Evolutionary conservation across 2,888 invertebrate species (phyloP), one percentile per base, ranked within the genome.

Genomic region (Cerastoderma edule): DNA sequence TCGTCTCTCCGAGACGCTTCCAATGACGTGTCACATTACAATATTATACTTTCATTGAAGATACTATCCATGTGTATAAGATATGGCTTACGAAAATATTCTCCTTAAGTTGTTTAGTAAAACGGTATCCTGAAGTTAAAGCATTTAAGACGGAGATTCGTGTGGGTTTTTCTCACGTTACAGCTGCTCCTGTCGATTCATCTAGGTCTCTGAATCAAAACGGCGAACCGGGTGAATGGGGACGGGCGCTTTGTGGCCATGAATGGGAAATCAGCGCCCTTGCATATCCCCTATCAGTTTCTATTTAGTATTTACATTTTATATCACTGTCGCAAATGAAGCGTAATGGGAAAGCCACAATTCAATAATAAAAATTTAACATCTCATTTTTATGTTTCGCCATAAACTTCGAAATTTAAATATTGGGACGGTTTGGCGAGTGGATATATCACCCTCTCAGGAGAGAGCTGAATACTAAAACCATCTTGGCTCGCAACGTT

Each of bases 281-380:
- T 67, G 67, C 72, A 69, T 72, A 64, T 75, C 65, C 72, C 33
- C 74, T 39, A 63, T 67, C 57, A 64, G 60, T 67, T 75, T 67
- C 68, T 67, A 72, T 77, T 75, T 67, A 48, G 65, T 75, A 78
- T 81, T 81, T 81, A 78, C 80, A 81, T 78, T 81, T 80, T 77
- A 75, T 78, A 75, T 78, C 77, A 75, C 63, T 54, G 71, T 28
- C 32, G 56, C 63, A 72, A 81, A 81, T 81, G 75, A 75, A 75
- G 75, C 80, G 70, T 72, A 57, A 50, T 65, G 63, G 46, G 65
- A 53, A 79, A 72, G 63, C 79, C 72, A 75, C 75, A 79, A 56
- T 72, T 75, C 70, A 54, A 75, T 79, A 72, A 79, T 79, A 79
- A 79, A 79, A 72, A 39, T 79, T 75, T 75, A 79, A 79, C 79